Evolutionary conservation across 2,888 invertebrate species (phyloP), one percentile per base, ranked within the genome.

Genomic region (Dione juno): DNA sequence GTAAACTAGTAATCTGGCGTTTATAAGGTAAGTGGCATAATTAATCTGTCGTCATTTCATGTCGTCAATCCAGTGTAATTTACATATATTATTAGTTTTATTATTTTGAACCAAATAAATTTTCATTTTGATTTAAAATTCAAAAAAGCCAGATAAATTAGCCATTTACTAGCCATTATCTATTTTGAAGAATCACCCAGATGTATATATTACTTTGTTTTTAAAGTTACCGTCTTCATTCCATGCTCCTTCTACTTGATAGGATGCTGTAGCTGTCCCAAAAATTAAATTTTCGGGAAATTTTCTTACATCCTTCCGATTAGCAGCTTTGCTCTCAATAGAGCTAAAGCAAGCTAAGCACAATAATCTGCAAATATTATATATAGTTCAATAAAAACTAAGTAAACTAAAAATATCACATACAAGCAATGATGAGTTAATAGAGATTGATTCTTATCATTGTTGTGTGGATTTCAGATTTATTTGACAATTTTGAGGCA

Each of bases 221-320:
- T 37, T 16, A 16, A 37, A 16, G 9, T 63, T 81, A 89, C 90
- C 89, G 77, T 84, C 84, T 74, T 79, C 81, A 61, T 93, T 83
- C 94, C 94, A 94, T 35, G 86, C 94, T 1, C 94, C 94, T 84
- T 94, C 93, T 8, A 93, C 77, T 80, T 94, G 94, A 77, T 93
- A 93, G 3, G 93, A 79, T 6, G 93, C 90, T 10, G 92, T 91
- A 1, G 93, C 85, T 41, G 85, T 73, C 6, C 88, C 87, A 45
- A 88, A 84, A 41, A 78, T 61, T 70, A 87, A 84, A 1, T 79
- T 79, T 5, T 84, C 81, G 0, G 88, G 85, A 67, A 88, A 83
- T 64, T 78, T 79, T 52, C 84, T 80, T 0, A 78, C 76, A 43
- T 76, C 75, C 13, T 80, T 72, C 3, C 78, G 76, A 52, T 35